Evolutionary conservation across 2,888 invertebrate genomes (phyloP).

Genomic region (Ophion ventricosus): DNA sequence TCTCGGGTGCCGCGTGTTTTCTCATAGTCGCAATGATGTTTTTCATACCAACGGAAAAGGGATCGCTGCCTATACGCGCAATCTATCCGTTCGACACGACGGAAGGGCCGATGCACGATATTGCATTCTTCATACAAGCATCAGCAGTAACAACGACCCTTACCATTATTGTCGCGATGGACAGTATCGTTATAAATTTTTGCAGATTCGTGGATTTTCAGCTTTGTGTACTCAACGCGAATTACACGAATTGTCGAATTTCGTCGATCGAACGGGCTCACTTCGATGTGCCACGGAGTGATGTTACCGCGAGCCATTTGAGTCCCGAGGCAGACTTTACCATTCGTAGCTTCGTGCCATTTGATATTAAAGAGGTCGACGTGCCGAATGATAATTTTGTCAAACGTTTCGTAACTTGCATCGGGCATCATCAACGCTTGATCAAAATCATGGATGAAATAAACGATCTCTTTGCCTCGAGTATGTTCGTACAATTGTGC

Average conservation of each 20-base stretch:
- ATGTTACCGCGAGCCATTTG: neutral
- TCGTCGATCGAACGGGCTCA: slow-evolving; percentile 7
- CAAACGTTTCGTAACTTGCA: slow-evolving; percentile 66
- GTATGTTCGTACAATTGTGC: slow-evolving; percentile 75
- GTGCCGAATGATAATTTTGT: slow-evolving; percentile 58
- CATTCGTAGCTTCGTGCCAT: slow-evolving; percentile 54
- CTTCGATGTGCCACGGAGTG: neutral
- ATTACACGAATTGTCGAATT: slow-evolving; percentile 70
- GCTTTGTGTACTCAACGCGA: slow-evolving; percentile 69
- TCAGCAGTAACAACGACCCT: slow-evolving; percentile 68
- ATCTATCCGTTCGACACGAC: slow-evolving; percentile 75
- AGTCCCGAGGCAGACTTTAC: slow-evolving; percentile 21
- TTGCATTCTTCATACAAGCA: slow-evolving; percentile 71
- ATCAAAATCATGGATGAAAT: slow-evolving; percentile 69
- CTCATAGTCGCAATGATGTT: slow-evolving; percentile 71
- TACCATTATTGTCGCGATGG: slow-evolving; percentile 73
- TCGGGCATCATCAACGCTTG: slow-evolving; percentile 73
- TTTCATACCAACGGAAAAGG: slow-evolving; percentile 71
- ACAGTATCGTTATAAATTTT: slow-evolving; percentile 64
- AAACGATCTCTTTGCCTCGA: slow-evolving; percentile 73
- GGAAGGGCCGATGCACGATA: slow-evolving; percentile 67
- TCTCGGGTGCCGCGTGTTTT: slow-evolving; percentile 63
- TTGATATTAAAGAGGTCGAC: slow-evolving; percentile 54
- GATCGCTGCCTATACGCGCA: slow-evolving; percentile 74
- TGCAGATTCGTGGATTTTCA: slow-evolving; percentile 71